Base-by-base conservation (phyloP, 2,113 vertebrate species). In the Dicentrarchus labrax region DNA sequence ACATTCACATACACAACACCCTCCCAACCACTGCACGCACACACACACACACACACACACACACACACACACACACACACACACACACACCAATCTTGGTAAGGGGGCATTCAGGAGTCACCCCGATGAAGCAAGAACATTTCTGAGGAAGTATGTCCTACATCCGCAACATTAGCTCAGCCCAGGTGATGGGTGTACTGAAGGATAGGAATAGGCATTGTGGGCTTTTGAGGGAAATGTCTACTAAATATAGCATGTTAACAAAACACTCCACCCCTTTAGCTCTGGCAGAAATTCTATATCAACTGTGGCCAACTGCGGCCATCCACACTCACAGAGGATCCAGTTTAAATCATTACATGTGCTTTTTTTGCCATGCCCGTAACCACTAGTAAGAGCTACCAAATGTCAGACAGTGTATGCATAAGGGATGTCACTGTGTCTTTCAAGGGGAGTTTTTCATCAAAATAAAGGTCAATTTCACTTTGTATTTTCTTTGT, bases 191-290 rank as follows among this genome's bases (percentile, higher is more conserved):
- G 67, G 53, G 24, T 78, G 16, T 59, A 53, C 60, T 24, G 19
- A 76, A 69, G 62, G 47, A 84, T 15, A 69, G 75, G 69, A 84
- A 72, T 6, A 72, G 80, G 73, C 78, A 81, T 57, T 91, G 72
- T 70, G 57, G 74, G 76, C 85, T 85, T 89, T 84, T 74, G 72
- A 91, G 67, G 76, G 51, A 83, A 84, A 88, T 36, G 67, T 83
- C 82, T 79, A 48, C 82, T 86, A 92, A 86, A 86, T 91, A 93
- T 92, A 91, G 83, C 76, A 83, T 36, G 76, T 74, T 82, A 91
- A 87, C 76, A 92, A 88, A 92, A 89, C 45, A 90, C 86, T 87
- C 91, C 92, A 85, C 86, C 85, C 80, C 74, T 78, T 59, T 50
- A 82, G 70, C 79, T 68, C 75, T 65, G 66, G 72, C 60, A 75